Base-by-base conservation (phyloP, 2,113 vertebrate genomes). In the Crypturellus undulatus region DNA sequence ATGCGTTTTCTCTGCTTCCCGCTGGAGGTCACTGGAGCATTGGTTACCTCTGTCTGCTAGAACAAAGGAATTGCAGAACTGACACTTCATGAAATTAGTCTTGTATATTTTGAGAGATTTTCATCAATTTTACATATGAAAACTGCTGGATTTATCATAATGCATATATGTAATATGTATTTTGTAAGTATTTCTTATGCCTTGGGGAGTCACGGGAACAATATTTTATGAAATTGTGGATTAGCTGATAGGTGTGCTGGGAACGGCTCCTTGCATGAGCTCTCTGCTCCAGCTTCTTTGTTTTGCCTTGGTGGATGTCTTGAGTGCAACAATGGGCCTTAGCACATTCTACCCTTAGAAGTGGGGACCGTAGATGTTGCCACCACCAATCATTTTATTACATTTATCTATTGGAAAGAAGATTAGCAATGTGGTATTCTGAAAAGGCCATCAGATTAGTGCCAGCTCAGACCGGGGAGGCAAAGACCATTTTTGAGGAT, bases 21-120 rank as follows among this genome's bases (percentile, higher is more conserved):
- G 90, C 98, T 96, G 95, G 98, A 98, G 97, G 98, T 97, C 98
- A 98, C 96, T 97, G 96, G 93, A 97, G 87, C 95, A 96, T 92
- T 89, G 97, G 63, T 71, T 49, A 93, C 93, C 89, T 36, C 92
- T 92, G 92, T 90, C 86, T 72, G 54, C 64, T 9, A 59, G 93
- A 97, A 98, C 97, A 98, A 97, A 98, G 96, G 94, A 91, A 93
- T 21, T 49, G 93, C 68, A 18, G 6, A 32, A 1, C 47, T 14
- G 51, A 28, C 56, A 26, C 5, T 38, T 17, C 30, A 8, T 25
- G 14, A 42, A 78, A 89, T 75, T 2, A 65, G 60, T 26, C 69
- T 7, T 78, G 9, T 51, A 69, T 45, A 60, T 51, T 89, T 92
- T 38, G 42, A 3, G 92, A 58, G 73, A 36, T 87, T 84, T 78